Evolutionary conservation across 2,797 vertebrate genomes (phyloP), one percentile per base, ranked within the genome.

Genomic region (Hoplostethus atlanticus): DNA sequence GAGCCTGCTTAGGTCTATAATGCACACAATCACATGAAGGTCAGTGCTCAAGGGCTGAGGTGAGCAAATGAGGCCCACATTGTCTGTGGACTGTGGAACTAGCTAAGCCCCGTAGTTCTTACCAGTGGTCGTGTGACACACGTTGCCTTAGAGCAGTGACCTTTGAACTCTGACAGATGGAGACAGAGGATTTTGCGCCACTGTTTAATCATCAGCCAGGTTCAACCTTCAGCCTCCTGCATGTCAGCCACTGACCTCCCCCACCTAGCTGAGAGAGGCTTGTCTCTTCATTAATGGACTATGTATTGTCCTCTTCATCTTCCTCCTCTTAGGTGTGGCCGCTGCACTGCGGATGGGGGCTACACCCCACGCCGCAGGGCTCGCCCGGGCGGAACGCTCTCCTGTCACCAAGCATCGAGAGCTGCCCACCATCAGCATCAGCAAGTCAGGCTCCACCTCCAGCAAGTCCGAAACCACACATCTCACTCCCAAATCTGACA

Each of bases 401-500:
- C 94, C 94, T 1, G 65, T 90, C 76, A 86, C 83, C 78, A 94
- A 89, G 83, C 92, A 95, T 54, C 73, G 92, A 42, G 91, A 93
- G 78, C 88, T 94, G 79, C 92, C 94, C 80, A 68, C 89, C 47
- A 87, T 93, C 87, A 93, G 94, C 60, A 92, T 95, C 86, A 94
- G 77, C 88, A 94, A 83, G 78, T 94, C 93, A 86, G 95, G 93
- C 64, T 96, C 96, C 64, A 93, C 96, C 71, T 96, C 96, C 76
- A 96, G 89, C 91, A 96, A 95, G 89, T 98, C 97, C 0, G 97
- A 98, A 77, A 95, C 96, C 11, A 38, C 89, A n/a, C 94, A 94
- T 72, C 91, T 93, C 83, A 93, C 92, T n/a, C 93, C 94, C 36
- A 94, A 93, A 81, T 95, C 94, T 0, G 93, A 93, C 86, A 88